A percentile compares a stretch with the other conserved stretches of the same genome.
phyloP scores from a whole-genome alignment of 1,140 invertebrate species.

The Caerostris extrusa region DNA sequence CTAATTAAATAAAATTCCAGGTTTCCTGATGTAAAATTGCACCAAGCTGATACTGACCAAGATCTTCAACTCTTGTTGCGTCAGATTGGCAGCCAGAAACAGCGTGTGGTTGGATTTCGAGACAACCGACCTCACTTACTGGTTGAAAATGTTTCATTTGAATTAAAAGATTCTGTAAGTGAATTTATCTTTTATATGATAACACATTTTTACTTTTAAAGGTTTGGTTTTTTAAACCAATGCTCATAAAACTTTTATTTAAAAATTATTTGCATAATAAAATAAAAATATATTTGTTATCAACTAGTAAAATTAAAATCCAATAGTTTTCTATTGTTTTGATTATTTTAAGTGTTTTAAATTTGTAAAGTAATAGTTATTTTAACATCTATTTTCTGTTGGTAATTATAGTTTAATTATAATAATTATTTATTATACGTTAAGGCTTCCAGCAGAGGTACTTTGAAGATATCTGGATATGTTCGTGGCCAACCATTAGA shows the following conservation, averaged over 20 bases:
- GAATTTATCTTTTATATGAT: not conserved
- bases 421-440: too few relatives aligned
- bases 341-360: too few relatives aligned
- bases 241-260: not conserved
- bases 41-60: constrained; percentile 87
- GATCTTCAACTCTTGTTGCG: constrained; percentile 91
- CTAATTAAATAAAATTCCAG: constrained; percentile 88
- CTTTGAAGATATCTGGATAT: constrained; percentile 92
- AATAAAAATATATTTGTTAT: too few relatives aligned
- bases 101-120: constrained; percentile 87
- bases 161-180: constrained; percentile 79
- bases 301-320: too few relatives aligned
- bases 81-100: constrained; percentile 91
- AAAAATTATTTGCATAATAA: too few relatives aligned
- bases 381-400: constrained; percentile 60
- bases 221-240: not conserved
- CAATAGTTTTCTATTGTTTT: not conserved
- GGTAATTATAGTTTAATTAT: too few relatives aligned
- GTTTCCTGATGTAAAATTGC: constrained; percentile 91
- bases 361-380: not conserved
- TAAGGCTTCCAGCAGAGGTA: constrained; percentile 84
- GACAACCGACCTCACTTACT: constrained; percentile 90
- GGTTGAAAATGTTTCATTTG: constrained; percentile 89
- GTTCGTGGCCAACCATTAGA: constrained; percentile 88
- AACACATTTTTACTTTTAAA: not conserved